Evolutionary conservation across 2,113 vertebrate genomes (phyloP), one percentile per base, ranked within the genome.

Genomic region (Hippocampus zosterae): DNA sequence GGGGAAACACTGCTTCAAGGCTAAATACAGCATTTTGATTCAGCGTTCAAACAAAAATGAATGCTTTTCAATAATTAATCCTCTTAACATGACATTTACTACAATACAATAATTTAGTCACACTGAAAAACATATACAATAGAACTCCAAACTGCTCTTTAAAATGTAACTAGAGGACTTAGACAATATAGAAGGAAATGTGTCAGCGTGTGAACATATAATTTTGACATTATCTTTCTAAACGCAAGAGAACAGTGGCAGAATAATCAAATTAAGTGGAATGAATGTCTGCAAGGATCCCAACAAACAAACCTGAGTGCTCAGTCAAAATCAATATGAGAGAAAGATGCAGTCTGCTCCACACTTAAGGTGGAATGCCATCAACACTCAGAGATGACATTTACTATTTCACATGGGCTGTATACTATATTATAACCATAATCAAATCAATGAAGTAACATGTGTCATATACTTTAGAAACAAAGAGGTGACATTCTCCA

Each of bases 271-370:
- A n/a, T 60, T 37, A 53, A 44, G 37, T 50, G 73, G 18, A 52
- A 52, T 52, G 76, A 68, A 27, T 48, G 80, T 71, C 73, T 78
- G 68, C 55, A 80, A 74, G 68, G 59, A 46, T 88, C 82, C 85
- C 74, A 81, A 79, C 84, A 85, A 79, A 81, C 77, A 69, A 80
- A 67, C 65, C 75, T 87, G 84, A 90, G 85, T 88, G 90, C 85
- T 85, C 84, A 73, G 75, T 70, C 70, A 59, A 72, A 84, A 91
- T 91, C 90, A 89, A 91, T 91, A 91, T 79, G 60, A 85, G 73
- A 81, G 78, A 79, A 84, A 86, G 75, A 85, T 76, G 73, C 81
- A 48, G 68, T 79, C 74, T 66, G 76, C 57, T 59, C 70, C 74
- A 68, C 18, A 77, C 81, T 91, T 91, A 91, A 91, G 90, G 90